Evolutionary conservation across 2,888 invertebrate genomes (phyloP), one percentile per base, ranked within the genome.

Genomic region (Prostheceraeus crozeri): DNA sequence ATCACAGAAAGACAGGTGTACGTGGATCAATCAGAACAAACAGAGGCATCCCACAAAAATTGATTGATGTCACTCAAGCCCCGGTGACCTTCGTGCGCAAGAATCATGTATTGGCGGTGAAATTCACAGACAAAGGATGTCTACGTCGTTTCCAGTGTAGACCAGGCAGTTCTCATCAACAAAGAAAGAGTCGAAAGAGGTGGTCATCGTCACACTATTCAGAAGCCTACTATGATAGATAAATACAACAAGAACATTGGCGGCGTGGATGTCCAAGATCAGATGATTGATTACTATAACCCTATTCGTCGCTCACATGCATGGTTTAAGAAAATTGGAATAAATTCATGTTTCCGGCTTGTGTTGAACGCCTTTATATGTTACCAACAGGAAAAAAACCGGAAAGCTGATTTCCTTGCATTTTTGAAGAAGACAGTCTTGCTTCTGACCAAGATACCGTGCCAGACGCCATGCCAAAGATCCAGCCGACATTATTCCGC

Each of bases 401-500:
- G 11, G 28, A 48, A 48, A 48, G 48, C 48, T 14, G 28, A 48
- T 30, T 48, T 48, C 48, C 48, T 48, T 30, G 28, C 48, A n/a
- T 48, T 48, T 48, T 30, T 48, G 25, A 48, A 48, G 25, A 48
- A 48, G 48, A 48, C 48, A 48, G 48, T 48, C 27, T 30, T 48
- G 25, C 28, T 25, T 25, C 16, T 6, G 48, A 48, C 27, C 25
- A 28, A 11, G 25, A 48, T 48, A 10, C 48, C 48, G 28, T 48
- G 48, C 28, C 10, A 8, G 48, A 30, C 27, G 11, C 48, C 48
- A 28, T 48, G 25, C 14, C 23, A 4, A 30, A 48, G 48, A 33
- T 33, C 33, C n/a, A n/a, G n/a, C n/a, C n/a, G n/a, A n/a, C n/a
- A n/a, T n/a, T n/a, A n/a, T n/a, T n/a, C n/a, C n/a, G n/a, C n/a